These are phyloP conservation scores for Azorinus chamasolen DNA, from an alignment of 2,888 invertebrate species.

Conservation along the genomic window DNA sequence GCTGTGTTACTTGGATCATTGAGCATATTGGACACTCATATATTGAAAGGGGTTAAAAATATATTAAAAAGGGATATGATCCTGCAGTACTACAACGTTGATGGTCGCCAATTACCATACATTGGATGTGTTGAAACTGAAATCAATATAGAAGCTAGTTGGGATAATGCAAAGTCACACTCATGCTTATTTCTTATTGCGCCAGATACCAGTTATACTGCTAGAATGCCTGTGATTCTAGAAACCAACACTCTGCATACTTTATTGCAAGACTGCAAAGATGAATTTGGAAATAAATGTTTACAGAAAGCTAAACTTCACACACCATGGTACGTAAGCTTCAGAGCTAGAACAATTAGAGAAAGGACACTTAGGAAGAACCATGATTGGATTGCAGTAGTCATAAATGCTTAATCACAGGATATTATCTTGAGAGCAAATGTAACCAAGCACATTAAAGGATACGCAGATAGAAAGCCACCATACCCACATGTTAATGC, in stretches of 20 bases:
- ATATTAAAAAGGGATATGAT: no score
- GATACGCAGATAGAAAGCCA: slow-evolving; percentile 1
- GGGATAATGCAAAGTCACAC: no score
- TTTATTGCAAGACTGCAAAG: slow-evolving; percentile 4
- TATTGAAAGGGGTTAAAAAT: slow-evolving; percentile 6
- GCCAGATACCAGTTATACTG: slow-evolving; percentile 1
- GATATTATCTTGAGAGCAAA: slow-evolving; percentile 22
- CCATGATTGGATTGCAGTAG: not conserved
- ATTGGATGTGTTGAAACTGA: no score
- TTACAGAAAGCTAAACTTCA: slow-evolving; percentile 1
- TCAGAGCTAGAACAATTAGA: not conserved
- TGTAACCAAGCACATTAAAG: no score
- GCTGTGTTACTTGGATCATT: slow-evolving; percentile 3
- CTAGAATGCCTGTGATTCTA: slow-evolving; percentile 1
- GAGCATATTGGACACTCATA: not conserved
- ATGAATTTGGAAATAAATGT: not conserved
- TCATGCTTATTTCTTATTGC: no score
- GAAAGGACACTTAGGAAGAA: not conserved
- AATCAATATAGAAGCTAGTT: no score
- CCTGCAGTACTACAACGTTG: no score
- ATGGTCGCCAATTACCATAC: no score
- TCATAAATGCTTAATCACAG: not conserved
- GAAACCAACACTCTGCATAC: not conserved
- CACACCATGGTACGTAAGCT: not conserved
- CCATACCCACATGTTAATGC: not conserved